Percentiles rank a stretch among this genome's conserved stretches.
Conservation (phyloP, 1,140 invertebrate genomes). For the Cydia strobilella region DNA sequence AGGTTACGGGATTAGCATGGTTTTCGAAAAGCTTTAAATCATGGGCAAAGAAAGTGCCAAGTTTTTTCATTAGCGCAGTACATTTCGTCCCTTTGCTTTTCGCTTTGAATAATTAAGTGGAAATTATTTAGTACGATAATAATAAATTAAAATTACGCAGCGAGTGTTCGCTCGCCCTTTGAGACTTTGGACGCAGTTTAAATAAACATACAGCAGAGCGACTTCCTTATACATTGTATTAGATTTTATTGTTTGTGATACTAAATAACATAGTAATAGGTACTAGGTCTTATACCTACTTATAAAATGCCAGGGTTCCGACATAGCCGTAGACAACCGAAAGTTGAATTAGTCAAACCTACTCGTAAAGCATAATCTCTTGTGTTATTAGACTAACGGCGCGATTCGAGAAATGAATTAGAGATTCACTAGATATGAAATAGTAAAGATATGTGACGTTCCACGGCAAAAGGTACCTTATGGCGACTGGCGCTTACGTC, state of each 20-base stretch:
- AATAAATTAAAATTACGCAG: constrained; percentile 32
- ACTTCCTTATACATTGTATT: neutral
- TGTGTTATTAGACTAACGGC: too few relatives aligned
- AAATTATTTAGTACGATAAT: constrained; percentile 30
- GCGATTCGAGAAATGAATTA: too few relatives aligned
- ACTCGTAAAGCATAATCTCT: too few relatives aligned
- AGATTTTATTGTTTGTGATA: neutral
- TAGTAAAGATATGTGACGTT: too few relatives aligned
- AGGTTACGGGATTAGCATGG: too few relatives aligned
- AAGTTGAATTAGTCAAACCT: too few relatives aligned
- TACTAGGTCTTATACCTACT: too few relatives aligned
- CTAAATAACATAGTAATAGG: neutral
- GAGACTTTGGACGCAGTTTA: constrained; percentile 17
- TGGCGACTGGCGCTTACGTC: too few relatives aligned
- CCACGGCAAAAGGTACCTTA: too few relatives aligned
- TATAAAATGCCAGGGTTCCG: too few relatives aligned
- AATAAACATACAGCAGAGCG: neutral
- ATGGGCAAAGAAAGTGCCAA: neutral
- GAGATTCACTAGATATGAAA: too few relatives aligned
- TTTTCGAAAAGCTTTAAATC: neutral
- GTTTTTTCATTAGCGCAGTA: constrained; percentile 30
- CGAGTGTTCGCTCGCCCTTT: constrained; percentile 27
- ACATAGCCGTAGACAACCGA: too few relatives aligned
- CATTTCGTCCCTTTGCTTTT: constrained; percentile 13
- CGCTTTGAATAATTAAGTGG: constrained; percentile 30